Evolutionary conservation across 92 coral and sea anemone genomes (phyloP).

Genomic region (Parazoanthus atlanticus): DNA sequence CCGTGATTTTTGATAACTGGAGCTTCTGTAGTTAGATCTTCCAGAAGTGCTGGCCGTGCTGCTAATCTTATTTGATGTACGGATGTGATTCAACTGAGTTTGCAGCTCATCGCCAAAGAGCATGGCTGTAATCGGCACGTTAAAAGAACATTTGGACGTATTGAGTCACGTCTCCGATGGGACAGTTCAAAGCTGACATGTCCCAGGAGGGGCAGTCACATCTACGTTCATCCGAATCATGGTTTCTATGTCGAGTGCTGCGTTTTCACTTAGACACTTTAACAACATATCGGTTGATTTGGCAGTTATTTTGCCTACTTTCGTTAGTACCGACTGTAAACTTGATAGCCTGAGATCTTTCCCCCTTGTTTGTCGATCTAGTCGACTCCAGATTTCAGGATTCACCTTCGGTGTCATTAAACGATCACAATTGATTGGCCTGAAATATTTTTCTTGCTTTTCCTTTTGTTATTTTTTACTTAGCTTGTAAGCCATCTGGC

Average conservation of each 20-base stretch:
- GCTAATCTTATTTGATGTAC: conserved; percentile 29
- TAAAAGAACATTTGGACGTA: conserved; percentile 56
- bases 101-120: conserved; percentile 59
- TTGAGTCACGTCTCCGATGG: conserved; percentile 59
- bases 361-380: neutral
- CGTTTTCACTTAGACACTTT: conserved; percentile 40
- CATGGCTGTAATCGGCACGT: conserved; percentile 50
- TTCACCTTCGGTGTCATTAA: no score
- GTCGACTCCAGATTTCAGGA: no score
- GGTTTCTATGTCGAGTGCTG: neutral
- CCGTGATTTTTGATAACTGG: neutral
- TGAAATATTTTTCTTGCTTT: no score
- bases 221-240: conserved; percentile 48
- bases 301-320: conserved; percentile 27
- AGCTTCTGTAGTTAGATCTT: neutral
- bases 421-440: no score
- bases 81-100: conserved; percentile 53
- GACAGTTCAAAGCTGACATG: conserved; percentile 56
- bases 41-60: conserved; percentile 37
- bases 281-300: conserved; percentile 45
- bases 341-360: conserved; percentile 1
- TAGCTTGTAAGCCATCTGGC: no score
- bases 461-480: no score
- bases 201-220: conserved; percentile 24
- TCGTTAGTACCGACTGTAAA: conserved; percentile 1